Conservation (phyloP, 2,113 vertebrate genomes). For the Cyanoliseus patagonus region DNA sequence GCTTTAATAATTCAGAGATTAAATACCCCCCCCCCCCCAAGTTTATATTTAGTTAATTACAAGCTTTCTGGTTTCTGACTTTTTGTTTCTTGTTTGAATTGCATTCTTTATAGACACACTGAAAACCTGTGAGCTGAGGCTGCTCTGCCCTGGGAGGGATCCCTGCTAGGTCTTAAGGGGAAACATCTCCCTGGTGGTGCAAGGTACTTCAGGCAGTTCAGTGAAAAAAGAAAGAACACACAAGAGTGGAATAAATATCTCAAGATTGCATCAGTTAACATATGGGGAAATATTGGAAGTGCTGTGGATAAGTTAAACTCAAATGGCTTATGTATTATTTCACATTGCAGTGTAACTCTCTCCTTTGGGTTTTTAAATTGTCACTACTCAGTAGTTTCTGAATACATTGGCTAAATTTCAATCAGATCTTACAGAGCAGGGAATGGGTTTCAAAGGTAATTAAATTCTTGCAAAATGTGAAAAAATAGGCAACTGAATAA, state of each 20-base stretch:
- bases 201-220: background rate
- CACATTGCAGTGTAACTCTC: background rate
- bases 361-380: conserved; percentile 12
- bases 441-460: conserved; percentile 10
- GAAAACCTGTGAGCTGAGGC: background rate
- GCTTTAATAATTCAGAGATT: background rate
- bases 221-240: background rate
- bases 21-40: background rate
- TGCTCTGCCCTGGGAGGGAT: background rate
- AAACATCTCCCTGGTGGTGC: background rate
- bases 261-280: background rate
- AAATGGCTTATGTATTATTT: background rate
- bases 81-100: background rate
- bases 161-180: background rate
- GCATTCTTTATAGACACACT: background rate
- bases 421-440: background rate
- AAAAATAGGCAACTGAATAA: background rate
- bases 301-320: background rate
- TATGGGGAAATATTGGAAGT: background rate
- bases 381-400: background rate
- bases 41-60: background rate
- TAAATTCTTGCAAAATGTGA: background rate
- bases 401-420: background rate
- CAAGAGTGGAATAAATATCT: background rate
- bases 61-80: background rate